Conservation (phyloP, 2,888 invertebrate species). For the Trachelus troglodyta region DNA sequence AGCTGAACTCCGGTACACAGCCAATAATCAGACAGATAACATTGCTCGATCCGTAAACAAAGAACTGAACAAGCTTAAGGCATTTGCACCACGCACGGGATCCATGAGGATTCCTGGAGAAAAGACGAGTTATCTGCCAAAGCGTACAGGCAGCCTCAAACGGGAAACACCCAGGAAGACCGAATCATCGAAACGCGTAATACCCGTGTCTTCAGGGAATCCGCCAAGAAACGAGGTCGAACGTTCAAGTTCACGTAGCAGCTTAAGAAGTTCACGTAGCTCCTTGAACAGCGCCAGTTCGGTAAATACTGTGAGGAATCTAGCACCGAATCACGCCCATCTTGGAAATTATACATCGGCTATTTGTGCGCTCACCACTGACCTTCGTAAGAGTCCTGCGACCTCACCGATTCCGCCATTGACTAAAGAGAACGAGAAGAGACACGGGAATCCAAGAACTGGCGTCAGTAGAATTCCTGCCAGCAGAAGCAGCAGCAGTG, state of each 20-base stretch:
- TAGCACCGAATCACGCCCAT: constrained; percentile 69
- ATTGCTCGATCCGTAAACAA: constrained; percentile 32
- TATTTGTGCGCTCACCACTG: constrained; percentile 66
- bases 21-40: constrained; percentile 25
- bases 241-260: constrained; percentile 82
- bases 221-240: constrained; percentile 72
- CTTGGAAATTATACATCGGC: constrained; percentile 70
- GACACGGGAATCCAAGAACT: constrained; percentile 40
- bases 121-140: constrained; percentile 57
- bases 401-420: constrained; percentile 28
- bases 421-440: constrained; percentile 37
- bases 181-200: constrained; percentile 36
- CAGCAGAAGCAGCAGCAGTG: constrained; percentile 72
- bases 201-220: constrained; percentile 11
- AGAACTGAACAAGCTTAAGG: constrained; percentile 31
- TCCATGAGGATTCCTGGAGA: constrained; percentile 34
- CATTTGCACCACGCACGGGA: constrained; percentile 25
- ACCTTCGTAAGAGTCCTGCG: constrained; percentile 54
- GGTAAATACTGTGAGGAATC: constrained; percentile 80
- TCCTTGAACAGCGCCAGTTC: constrained; percentile 86
- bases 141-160: constrained; percentile 50
- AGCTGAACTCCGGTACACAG: constrained; percentile 44
- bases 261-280: constrained; percentile 84
- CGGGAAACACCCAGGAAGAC: constrained; percentile 35
- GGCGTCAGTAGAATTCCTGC: constrained; percentile 67